Conservation (phyloP, 2,888 invertebrate genomes). For the Volucella zonaria region DNA sequence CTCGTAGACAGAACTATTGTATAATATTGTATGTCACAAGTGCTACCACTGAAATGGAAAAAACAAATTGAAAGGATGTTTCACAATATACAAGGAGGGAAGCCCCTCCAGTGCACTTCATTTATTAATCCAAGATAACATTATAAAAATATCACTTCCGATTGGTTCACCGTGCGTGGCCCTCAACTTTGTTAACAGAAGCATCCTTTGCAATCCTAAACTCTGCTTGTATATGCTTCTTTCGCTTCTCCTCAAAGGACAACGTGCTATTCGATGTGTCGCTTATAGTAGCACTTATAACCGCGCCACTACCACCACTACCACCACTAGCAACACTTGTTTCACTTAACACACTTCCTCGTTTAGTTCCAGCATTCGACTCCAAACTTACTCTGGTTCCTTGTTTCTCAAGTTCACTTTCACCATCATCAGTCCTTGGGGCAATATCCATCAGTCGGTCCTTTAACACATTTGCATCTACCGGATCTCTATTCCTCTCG, state of each 20-base stretch:
- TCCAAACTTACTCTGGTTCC: background rate
- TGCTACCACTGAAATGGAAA: too few species aligned
- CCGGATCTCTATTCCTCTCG: slow-evolving; percentile 47
- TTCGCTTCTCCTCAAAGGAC: slow-evolving; percentile 41
- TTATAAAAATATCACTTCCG: background rate
- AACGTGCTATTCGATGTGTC: background rate
- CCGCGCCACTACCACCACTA: too few species aligned
- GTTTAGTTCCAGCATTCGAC: background rate
- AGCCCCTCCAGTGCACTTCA: too few species aligned
- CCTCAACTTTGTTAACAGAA: background rate
- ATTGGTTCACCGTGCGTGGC: background rate
- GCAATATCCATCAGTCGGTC: too few species aligned
- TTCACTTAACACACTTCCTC: background rate
- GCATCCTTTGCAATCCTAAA: slow-evolving; percentile 44
- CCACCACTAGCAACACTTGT: background rate
- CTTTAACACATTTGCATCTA: slow-evolving; percentile 20
- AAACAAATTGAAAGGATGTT: too few species aligned
- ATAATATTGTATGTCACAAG: too few species aligned
- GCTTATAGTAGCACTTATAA: background rate
- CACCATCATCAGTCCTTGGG: background rate
- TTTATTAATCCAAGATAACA: too few species aligned
- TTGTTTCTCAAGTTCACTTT: background rate
- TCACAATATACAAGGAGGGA: too few species aligned
- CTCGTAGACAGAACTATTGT: too few species aligned
- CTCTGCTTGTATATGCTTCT: slow-evolving; percentile 46